Base-by-base conservation (phyloP, 2,888 invertebrate species). In the Lochmaea crataegi region DNA sequence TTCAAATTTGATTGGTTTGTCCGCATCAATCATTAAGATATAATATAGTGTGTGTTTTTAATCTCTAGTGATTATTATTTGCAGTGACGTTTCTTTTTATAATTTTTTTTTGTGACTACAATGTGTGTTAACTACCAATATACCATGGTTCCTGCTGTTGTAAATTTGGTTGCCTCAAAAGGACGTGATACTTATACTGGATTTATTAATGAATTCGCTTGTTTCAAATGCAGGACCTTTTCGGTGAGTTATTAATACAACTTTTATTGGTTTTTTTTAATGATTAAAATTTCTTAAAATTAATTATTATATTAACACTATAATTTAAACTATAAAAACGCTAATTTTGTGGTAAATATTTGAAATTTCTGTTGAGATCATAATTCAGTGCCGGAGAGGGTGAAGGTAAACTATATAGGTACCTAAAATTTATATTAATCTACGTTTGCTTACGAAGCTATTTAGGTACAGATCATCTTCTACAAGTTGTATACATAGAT, bases 101-200 rank as follows among this genome's bases (percentile, higher is more conserved):
- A 53, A 14, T 45, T 48, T 60, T 64, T 64, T 68, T 68, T 58
- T 60, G 61, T 73, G 64, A 65, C 57, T 71, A 84, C 78, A 79
- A 87, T 87, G 87, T 87, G 86, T 78, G 86, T 86, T 76, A 86
- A 84, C 80, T 84, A 85, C 78, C 85, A 85, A 78, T 80, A 85
- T 68, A 83, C 83, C 65, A 87, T 87, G 87, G 86, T 87, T 51
- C 87, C 87, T 69, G 83, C 86, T 72, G 85, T 86, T 78, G 85
- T 87, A 76, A 86, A 86, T 80, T 82, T 86, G 58, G 86, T 87
- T 69, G 84, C 86, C 14, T 84, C 82, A 68, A 87, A 87, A 77
- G 86, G 86, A 73, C 85, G 85, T 79, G 86, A 86, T 80, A 84
- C 85, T 53, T 86, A 87, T 75, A 80, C 85, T 58, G 86, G 86